Evolutionary conservation across 2,797 vertebrate genomes (phyloP).

Genomic region (Rhyacichthys aspro): DNA sequence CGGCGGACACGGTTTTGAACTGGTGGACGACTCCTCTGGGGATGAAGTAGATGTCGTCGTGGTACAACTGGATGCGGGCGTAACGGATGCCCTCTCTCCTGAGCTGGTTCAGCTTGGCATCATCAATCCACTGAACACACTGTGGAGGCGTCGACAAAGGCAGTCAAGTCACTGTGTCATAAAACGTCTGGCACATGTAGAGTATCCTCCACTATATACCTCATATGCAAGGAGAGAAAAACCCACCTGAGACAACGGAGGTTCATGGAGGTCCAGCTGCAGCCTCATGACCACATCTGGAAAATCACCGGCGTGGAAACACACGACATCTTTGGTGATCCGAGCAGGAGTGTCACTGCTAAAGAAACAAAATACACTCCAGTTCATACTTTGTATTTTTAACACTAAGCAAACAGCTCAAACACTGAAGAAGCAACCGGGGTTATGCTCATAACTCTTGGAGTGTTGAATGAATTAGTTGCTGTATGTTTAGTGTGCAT

Average conservation of each 20-base stretch:
- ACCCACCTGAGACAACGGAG: slow-evolving; percentile 90
- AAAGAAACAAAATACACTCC: slow-evolving; percentile 36
- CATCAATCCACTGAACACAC: slow-evolving; percentile 93
- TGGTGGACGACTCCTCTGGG: slow-evolving; percentile 98
- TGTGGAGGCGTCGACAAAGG: slow-evolving; percentile 34
- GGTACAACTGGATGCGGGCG: slow-evolving; percentile 94
- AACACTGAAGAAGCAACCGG: background rate
- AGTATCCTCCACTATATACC: too few species aligned
- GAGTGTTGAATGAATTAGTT: too few species aligned
- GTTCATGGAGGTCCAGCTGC: slow-evolving; percentile 93
- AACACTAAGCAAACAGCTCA: background rate
- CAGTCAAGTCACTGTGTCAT: background rate
- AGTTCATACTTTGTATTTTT: background rate
- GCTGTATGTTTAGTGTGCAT: slow-evolving; percentile 7
- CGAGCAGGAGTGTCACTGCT: slow-evolving; percentile 76
- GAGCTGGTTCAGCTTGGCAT: slow-evolving; percentile 98
- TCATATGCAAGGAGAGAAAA: background rate
- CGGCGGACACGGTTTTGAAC: slow-evolving; percentile 97
- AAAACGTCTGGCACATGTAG: background rate
- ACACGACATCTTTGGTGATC: slow-evolving; percentile 97
- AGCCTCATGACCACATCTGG: slow-evolving; percentile 93
- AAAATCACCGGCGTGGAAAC: slow-evolving; percentile 94
- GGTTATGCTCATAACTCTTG: background rate
- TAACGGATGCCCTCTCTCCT: slow-evolving; percentile 97
- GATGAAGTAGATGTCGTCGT: slow-evolving; percentile 99